Percentiles rank a stretch among this genome's conserved stretches.
phyloP scores from a whole-genome alignment of 2,888 invertebrate species.

The Drosophila acutilabella region DNA sequence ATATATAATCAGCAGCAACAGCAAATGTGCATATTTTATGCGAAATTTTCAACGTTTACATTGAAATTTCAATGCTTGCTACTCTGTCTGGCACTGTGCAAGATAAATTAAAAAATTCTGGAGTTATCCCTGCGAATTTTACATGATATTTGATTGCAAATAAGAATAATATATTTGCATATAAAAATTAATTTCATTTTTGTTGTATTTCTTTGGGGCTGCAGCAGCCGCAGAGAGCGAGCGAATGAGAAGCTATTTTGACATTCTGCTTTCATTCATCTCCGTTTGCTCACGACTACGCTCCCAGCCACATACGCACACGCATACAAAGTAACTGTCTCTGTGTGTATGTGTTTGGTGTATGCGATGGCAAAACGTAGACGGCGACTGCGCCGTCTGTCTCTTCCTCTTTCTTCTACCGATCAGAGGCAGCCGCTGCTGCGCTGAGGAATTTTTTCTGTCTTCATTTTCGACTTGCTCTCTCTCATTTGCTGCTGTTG shows the following conservation, averaged over 20 bases:
- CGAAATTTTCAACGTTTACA: slow-evolving; percentile 46
- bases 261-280: slow-evolving; percentile 79
- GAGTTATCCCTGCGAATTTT: slow-evolving; percentile 9
- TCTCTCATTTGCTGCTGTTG: slow-evolving; percentile 29
- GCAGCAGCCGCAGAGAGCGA: slow-evolving; percentile 63
- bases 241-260: slow-evolving; percentile 66
- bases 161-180: slow-evolving; percentile 60
- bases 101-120: slow-evolving; percentile 22
- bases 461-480: slow-evolving; percentile 66
- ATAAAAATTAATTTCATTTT: slow-evolving; percentile 65
- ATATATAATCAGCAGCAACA: slow-evolving; percentile 60
- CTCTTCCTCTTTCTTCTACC: slow-evolving; percentile 43
- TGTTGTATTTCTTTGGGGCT: slow-evolving; percentile 58
- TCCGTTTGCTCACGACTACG: slow-evolving; percentile 66
- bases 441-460: slow-evolving; percentile 73
- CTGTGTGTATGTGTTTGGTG: slow-evolving; percentile 27
- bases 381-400: slow-evolving; percentile 53
- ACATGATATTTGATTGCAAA: slow-evolving; percentile 37
- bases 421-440: slow-evolving; percentile 55
- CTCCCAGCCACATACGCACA: slow-evolving; percentile 46
- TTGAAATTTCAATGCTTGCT: slow-evolving; percentile 15
- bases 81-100: slow-evolving; percentile 9
- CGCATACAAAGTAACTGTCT: slow-evolving; percentile 47
- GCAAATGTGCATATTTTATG: slow-evolving; percentile 72
- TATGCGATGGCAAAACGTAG: slow-evolving; percentile 50